Conservation (phyloP, 2,113 vertebrate genomes). For the Macroglossus sobrinus region DNA sequence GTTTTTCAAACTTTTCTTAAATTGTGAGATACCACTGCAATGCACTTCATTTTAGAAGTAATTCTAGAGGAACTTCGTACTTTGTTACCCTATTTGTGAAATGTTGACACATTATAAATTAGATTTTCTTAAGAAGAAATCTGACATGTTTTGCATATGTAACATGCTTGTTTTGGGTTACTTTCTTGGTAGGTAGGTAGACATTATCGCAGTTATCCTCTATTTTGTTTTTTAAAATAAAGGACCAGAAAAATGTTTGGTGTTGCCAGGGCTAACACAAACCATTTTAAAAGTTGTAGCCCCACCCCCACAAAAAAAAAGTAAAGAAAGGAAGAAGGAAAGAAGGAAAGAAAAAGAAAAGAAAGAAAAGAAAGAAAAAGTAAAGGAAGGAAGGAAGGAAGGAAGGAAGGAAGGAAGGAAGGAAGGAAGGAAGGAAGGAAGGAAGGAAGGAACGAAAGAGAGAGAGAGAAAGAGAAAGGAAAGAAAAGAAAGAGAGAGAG, state of each 20-base stretch:
- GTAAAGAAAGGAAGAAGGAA: no score
- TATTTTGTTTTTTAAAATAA: not conserved
- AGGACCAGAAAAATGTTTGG: not conserved
- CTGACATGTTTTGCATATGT: not conserved
- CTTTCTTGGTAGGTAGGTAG: not conserved
- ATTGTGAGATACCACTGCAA: not conserved
- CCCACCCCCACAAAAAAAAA: no score
- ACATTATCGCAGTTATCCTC: not conserved
- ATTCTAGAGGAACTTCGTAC: not conserved
- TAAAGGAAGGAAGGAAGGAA: no score
- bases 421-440: no score
- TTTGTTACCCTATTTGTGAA: not conserved
- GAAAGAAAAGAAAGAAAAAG: no score
- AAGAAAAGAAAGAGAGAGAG: no score
- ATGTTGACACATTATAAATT: not conserved
- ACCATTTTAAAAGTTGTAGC: not conserved
- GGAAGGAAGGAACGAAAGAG: no score
- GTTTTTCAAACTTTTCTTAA: not conserved
- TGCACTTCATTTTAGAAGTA: not conserved
- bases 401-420: no score
- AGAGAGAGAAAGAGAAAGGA: no score
- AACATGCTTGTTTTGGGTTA: not conserved
- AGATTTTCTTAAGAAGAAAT: not conserved
- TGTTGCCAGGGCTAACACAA: not conserved
- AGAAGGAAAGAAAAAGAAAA: no score